phyloP scores from a whole-genome alignment of 2,113 vertebrate species.

The Smithornis capensis region DNA sequence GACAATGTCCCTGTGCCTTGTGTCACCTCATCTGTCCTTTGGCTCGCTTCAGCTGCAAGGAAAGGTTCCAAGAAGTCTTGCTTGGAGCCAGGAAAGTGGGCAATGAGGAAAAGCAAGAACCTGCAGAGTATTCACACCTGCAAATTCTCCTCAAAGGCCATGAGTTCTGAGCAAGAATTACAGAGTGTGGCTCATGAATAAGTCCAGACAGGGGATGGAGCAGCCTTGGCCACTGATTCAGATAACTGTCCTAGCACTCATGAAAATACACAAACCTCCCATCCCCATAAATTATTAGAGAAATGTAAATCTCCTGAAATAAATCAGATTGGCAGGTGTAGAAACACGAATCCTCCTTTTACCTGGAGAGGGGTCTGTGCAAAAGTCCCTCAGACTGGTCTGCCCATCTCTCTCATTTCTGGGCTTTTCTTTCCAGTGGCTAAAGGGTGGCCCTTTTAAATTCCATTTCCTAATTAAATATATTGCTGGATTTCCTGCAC shows the following conservation, averaged over 20 bases:
- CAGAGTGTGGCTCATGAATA: background rate
- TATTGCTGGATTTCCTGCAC: background rate
- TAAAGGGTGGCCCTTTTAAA: background rate
- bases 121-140: background rate
- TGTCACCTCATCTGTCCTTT: accelerated
- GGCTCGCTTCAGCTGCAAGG: background rate
- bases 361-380: background rate
- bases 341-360: background rate
- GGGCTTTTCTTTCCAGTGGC: background rate
- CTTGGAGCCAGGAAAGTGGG: background rate
- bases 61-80: accelerated
- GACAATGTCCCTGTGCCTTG: background rate
- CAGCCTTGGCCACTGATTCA: background rate
- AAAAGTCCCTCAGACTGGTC: background rate
- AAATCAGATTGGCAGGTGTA: background rate
- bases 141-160: background rate
- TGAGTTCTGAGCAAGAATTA: background rate
- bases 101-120: background rate
- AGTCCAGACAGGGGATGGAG: background rate
- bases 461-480: background rate
- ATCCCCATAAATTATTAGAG: background rate
- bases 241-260: background rate
- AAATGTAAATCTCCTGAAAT: background rate
- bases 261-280: background rate
- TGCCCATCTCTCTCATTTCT: background rate